Base-by-base conservation (phyloP, 1,140 invertebrate species). In the Calliopsis andreniformis region DNA sequence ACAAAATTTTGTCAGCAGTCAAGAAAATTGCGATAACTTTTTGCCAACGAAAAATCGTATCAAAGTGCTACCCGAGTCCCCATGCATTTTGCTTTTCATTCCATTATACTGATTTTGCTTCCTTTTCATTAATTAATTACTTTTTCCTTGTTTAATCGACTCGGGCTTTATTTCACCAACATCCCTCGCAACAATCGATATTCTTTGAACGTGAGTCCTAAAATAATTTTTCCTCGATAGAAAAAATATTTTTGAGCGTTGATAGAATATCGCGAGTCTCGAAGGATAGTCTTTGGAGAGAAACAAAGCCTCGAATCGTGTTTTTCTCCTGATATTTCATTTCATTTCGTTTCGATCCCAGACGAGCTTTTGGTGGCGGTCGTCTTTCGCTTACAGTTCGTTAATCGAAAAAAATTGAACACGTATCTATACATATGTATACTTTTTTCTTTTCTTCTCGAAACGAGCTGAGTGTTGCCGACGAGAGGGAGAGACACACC, bases 351-450 rank as follows among this genome's bases (percentile, higher is more conserved):
- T 70, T 69, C 20, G 3, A n/a, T 45, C 58, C 67, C 49, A 0
- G 23, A 61, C 77, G 80, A 89, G 89, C 88, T 91, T 90, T 90
- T 82, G 90, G 89, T 89, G 89, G 87, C 89, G 89, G 90, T 90
- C 88, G 83, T 89, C 80, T 84, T 87, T 89, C 83, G 87, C 89
- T 90, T 89, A 82, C 81, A 76, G 62, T 77, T 76, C 82, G 76
- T 75, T 61, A 23, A 63, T 30, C 25, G 14, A n/a, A 30, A n/a
- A 30, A 76, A 51, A 32, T 56, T 35, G 28, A 28, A 76, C 73
- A 81, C 73, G 30, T 51, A 47, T 49, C 47, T 58, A 76, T 49
- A 32, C 32, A 32, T 78, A 76, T 79, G 66, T 42, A 72, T 70
- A 49, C 67, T 86, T 78, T 79, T 77, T 58, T 58, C 45, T 61